Evolutionary conservation across 2,113 vertebrate species (phyloP).

Genomic region (Oophaga pumilio): DNA sequence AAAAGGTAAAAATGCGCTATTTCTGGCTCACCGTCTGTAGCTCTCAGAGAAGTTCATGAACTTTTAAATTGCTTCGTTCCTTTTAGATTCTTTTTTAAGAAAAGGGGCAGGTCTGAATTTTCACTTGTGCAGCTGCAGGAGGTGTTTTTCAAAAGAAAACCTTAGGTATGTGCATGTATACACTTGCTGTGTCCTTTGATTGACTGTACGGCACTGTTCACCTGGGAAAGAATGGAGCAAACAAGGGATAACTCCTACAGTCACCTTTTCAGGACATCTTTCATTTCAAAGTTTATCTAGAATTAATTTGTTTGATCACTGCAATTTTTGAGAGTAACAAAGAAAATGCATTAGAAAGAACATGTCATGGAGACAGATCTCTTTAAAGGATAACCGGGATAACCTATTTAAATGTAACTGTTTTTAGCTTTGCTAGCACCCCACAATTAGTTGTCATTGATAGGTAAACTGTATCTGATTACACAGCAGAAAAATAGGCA

Average conservation of each 20-base stretch:
- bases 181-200: conserved; percentile 39
- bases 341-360: background rate
- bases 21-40: background rate
- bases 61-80: conserved; percentile 3
- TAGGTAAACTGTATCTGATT: background rate
- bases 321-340: background rate
- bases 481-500: too few species aligned
- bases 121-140: conserved; percentile 44
- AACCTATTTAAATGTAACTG: too few species aligned
- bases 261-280: conserved; percentile 21
- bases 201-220: conserved; percentile 31
- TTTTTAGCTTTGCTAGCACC: background rate
- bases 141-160: conserved; percentile 16
- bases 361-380: background rate
- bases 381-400: background rate
- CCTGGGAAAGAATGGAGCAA: conserved; percentile 44
- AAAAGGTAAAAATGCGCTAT: background rate
- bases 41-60: conserved; percentile 47
- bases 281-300: conserved; percentile 9
- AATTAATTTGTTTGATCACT: conserved; percentile 4
- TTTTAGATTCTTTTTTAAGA: conserved; percentile 12
- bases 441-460: too few species aligned
- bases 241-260: conserved; percentile 7
- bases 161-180: conserved; percentile 24
- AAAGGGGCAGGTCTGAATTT: conserved; percentile 33